Evolutionary conservation across 2,113 vertebrate species (phyloP), one percentile per base, ranked within the genome.

Genomic region (Xerus inauris): DNA sequence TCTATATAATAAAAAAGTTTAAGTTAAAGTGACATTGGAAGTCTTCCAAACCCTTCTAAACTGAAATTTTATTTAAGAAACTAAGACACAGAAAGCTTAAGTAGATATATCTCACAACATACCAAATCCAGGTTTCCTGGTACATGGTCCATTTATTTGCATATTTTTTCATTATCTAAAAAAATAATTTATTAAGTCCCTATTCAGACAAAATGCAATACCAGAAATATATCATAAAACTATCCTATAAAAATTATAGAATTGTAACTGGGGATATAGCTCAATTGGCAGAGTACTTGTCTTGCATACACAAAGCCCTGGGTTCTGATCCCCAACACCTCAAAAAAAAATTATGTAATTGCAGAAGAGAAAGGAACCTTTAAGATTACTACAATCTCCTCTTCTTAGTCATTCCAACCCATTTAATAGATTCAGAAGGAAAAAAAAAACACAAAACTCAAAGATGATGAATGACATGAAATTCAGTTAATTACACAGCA

Each of bases 11-110:
- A 91, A 89, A 76, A 40, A 95, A 62, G 88, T 95, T 82, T 75
- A n/a, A 72, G 28, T 86, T 86, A 82, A 91, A 81, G 12, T 59
- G 24, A 71, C 8, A 32, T 91, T 94, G 45, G 8, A 91, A 75
- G 49, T 85, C 65, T 90, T 75, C 47, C n/a, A 13, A 95, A 73
- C 93, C 11, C 32, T 76, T 80, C 26, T 77, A 96, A 95, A 16
- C n/a, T 71, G 20, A 8, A 80, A 47, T 83, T 81, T 77, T 72
- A 72, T 40, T 28, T 42, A 95, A 88, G 14, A 77, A 77, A 59
- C 6, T 42, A 59, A 62, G 32, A 82, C 20, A 86, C 42, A 82
- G 71, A 89, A 84, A 75, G 14, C 16, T 38, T 86, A 94, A 79
- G 22, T n/a, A 24, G 80, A 6, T 38, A 67, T 30, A 17, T 83